Evolutionary conservation across 2,113 vertebrate genomes (phyloP).

Genomic region (Calidris pugnax): DNA sequence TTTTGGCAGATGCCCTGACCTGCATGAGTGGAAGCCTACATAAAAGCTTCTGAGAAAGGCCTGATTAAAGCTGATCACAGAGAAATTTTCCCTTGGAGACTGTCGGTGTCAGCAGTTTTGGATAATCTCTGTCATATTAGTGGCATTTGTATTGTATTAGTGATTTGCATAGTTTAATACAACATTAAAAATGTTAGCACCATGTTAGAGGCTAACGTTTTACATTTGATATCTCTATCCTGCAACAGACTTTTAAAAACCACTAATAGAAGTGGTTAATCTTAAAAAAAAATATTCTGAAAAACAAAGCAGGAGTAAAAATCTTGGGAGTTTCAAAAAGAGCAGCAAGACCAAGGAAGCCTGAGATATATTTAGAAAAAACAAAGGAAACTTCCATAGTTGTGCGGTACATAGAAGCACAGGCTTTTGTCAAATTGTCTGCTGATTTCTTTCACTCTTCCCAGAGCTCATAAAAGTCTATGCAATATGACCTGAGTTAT

Average conservation of each 20-base stretch:
- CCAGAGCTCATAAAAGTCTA: not conserved
- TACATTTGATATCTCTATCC: not conserved
- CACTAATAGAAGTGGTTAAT: not conserved
- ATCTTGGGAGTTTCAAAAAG: not conserved
- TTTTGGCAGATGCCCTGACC: constrained; percentile 42
- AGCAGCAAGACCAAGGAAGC: not conserved
- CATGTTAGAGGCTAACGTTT: not conserved
- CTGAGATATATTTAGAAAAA: not conserved
- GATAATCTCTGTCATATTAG: constrained; percentile 52
- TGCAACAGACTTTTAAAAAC: not conserved
- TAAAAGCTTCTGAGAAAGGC: constrained; percentile 38
- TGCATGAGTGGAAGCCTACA: not conserved
- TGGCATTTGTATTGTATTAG: constrained; percentile 14
- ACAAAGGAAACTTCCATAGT: not conserved
- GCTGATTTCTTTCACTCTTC: constrained; percentile 12
- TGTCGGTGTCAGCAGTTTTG: constrained; percentile 56
- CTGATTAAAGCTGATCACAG: constrained; percentile 23
- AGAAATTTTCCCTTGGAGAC: constrained; percentile 41
- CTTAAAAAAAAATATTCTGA: not conserved
- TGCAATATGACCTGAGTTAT: not conserved
- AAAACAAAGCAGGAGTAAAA: not conserved
- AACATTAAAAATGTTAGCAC: not conserved
- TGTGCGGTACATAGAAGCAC: not conserved
- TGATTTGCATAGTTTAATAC: not conserved
- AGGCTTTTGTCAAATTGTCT: not conserved